A percentile compares a stretch with the other conserved stretches of the same genome.
phyloP scores from a whole-genome alignment of 1,140 invertebrate species.

The Apis laboriosa region DNA sequence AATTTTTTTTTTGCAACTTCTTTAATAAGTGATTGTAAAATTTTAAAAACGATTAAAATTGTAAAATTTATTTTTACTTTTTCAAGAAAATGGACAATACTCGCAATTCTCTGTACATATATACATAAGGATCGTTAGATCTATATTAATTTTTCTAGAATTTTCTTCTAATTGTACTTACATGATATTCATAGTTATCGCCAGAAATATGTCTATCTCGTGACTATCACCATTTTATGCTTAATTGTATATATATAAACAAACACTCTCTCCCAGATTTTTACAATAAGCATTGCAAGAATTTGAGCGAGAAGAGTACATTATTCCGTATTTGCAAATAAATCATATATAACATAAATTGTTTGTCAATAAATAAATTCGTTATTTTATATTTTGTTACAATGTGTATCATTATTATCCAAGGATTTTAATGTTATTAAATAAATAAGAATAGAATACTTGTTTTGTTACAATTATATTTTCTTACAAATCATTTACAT shows the following conservation, averaged over 20 bases:
- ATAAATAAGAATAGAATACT: neutral
- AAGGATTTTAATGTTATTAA: neutral
- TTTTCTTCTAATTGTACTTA: conserved; percentile 66
- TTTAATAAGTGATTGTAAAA: conserved; percentile 38
- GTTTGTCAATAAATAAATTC: conserved; percentile 71
- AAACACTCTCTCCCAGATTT: conserved; percentile 39
- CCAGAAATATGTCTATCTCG: conserved; percentile 12
- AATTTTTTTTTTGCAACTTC: conserved; percentile 21
- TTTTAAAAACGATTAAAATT: conserved; percentile 16
- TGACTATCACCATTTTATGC: conserved; percentile 52
- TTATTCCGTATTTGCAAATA: conserved; percentile 62
- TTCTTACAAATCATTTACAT: neutral
- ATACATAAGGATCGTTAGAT: conserved; percentile 50
- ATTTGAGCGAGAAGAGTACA: conserved; percentile 55
- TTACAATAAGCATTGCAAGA: conserved; percentile 56
- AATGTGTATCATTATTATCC: conserved; percentile 11
- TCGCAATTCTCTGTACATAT: conserved; percentile 68
- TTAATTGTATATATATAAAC: conserved; percentile 60
- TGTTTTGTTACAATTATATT: conserved; percentile 12
- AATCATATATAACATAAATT: conserved; percentile 61
- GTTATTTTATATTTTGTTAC: conserved; percentile 70
- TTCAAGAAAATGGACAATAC: conserved; percentile 72
- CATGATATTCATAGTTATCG: conserved; percentile 39
- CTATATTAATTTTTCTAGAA: conserved; percentile 31
- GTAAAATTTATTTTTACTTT: conserved; percentile 55